Conservation (phyloP, 2,797 vertebrate species). For the Notolabrus celidotus region DNA sequence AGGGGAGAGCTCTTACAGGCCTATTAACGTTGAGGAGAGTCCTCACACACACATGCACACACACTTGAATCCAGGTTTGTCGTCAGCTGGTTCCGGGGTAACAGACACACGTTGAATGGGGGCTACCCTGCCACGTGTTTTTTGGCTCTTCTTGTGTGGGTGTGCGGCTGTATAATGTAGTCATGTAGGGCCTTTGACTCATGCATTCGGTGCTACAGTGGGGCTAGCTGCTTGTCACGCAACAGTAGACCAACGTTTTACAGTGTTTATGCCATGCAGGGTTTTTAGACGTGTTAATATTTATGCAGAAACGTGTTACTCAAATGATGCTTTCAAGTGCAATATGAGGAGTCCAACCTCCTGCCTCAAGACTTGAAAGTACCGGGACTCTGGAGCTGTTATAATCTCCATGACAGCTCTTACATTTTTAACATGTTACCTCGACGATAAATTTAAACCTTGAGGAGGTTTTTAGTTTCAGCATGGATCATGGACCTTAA, state of each 20-base stretch:
- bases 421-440: no score
- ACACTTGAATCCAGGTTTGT: slow-evolving; percentile 19
- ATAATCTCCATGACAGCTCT: no score
- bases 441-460: no score
- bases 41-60: slow-evolving; percentile 15
- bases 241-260: neutral
- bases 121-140: slow-evolving; percentile 46
- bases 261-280: no score
- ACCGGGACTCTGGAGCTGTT: no score
- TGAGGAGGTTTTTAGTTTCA: no score
- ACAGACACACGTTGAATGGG: slow-evolving; percentile 38
- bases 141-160: slow-evolving; percentile 20
- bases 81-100: slow-evolving; percentile 18
- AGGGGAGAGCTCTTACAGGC: slow-evolving; percentile 65
- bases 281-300: neutral
- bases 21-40: slow-evolving; percentile 43
- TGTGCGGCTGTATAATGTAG: slow-evolving; percentile 22
- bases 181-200: slow-evolving; percentile 42
- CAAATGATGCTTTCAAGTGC: no score
- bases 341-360: neutral
- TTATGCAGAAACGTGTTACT: neutral
- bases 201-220: slow-evolving; percentile 21
- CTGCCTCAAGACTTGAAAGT: neutral
- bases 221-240: slow-evolving; percentile 6
- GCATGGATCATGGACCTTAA: no score